These are phyloP conservation scores for Eurystomus glaucurus DNA, from an alignment of 2,797 vertebrate genomes.

Conservation along the genomic window DNA sequence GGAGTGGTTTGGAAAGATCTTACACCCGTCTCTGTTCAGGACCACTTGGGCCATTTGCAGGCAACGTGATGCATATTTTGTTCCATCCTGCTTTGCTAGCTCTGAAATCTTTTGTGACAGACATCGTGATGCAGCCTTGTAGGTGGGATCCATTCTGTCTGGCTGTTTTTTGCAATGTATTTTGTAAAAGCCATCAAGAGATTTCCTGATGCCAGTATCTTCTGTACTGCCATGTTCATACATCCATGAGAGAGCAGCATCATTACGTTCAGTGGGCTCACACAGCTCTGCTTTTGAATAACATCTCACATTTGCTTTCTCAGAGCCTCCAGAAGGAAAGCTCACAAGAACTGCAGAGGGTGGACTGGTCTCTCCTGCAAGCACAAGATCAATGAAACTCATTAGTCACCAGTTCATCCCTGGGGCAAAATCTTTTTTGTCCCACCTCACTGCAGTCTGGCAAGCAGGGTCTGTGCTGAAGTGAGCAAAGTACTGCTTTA, in stretches of 20 bases:
- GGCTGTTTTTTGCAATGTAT: slow-evolving; percentile 26
- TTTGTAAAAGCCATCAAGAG: slow-evolving; percentile 81
- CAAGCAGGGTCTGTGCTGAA: neutral
- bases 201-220: slow-evolving; percentile 52
- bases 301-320: neutral
- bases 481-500: neutral
- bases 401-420: slow-evolving; percentile 40
- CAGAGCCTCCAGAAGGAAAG: neutral
- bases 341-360: neutral
- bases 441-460: neutral
- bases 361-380: slow-evolving; percentile 65
- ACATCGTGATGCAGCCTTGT: neutral
- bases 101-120: slow-evolving; percentile 77
- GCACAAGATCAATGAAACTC: slow-evolving; percentile 54
- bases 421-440: neutral
- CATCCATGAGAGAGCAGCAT: neutral
- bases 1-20: slow-evolving; percentile 70
- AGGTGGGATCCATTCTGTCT: slow-evolving; percentile 34
- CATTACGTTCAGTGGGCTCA: neutral
- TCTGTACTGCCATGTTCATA: neutral
- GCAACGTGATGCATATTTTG: slow-evolving; percentile 57
- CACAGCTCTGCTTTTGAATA: neutral
- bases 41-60: slow-evolving; percentile 82
- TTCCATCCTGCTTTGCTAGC: slow-evolving; percentile 49
- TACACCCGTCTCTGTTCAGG: slow-evolving; percentile 78